Percentiles rank a stretch among this genome's conserved stretches.
Conservation (phyloP, 2,797 vertebrate genomes). For the Esox lucius region DNA sequence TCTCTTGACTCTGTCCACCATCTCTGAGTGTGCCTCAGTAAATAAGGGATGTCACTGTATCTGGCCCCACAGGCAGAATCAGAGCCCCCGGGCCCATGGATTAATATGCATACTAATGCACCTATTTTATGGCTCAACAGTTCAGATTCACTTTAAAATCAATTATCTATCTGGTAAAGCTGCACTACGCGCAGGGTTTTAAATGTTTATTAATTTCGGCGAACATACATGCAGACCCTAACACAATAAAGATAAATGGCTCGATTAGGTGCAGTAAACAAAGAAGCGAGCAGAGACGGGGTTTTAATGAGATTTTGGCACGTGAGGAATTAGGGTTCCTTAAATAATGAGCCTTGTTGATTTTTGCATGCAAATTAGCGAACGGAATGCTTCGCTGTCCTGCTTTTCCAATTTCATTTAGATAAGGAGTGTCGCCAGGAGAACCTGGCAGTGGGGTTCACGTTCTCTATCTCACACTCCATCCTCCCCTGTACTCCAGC, state of each 20-base stretch:
- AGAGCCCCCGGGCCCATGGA: constrained; percentile 51
- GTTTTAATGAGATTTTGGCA: constrained; percentile 64
- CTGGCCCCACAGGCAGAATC: constrained; percentile 40
- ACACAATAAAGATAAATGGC: constrained; percentile 68
- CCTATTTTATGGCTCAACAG: constrained; percentile 67
- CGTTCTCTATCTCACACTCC: constrained; percentile 35
- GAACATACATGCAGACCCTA: constrained; percentile 63
- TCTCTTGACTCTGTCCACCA: neutral
- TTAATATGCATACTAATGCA: constrained; percentile 67
- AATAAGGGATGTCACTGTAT: constrained; percentile 61
- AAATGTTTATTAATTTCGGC: constrained; percentile 66
- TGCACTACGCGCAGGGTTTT: constrained; percentile 58
- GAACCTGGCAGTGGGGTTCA: constrained; percentile 42
- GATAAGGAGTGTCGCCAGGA: constrained; percentile 53
- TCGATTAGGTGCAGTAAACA: constrained; percentile 65
- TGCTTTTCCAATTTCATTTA: constrained; percentile 65
- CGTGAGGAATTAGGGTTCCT: constrained; percentile 62
- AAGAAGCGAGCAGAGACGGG: constrained; percentile 11
- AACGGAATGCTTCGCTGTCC: constrained; percentile 61
- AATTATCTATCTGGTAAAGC: constrained; percentile 75
- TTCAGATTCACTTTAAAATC: constrained; percentile 66
- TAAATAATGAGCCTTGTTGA: constrained; percentile 66
- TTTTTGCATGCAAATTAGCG: constrained; percentile 64
- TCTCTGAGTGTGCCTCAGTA: constrained; percentile 26
- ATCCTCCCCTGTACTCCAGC: constrained; percentile 28